phyloP scores from a whole-genome alignment of 2,888 invertebrate species.

The Drosophila cyrtoloma region DNA sequence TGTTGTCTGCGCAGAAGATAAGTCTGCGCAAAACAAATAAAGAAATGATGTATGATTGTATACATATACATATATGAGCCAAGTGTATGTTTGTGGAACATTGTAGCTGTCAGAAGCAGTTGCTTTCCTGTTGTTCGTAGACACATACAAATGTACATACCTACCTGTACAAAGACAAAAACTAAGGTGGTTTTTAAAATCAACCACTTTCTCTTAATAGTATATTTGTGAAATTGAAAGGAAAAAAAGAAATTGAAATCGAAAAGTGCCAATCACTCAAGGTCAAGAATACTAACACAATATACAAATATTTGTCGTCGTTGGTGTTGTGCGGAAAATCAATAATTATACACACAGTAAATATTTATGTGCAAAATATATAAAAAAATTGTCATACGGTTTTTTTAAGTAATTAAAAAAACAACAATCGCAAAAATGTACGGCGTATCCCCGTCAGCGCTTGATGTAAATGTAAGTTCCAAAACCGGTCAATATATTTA shows the following conservation, averaged over 20 bases:
- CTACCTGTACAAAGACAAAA: slow-evolving; percentile 40
- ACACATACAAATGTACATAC: slow-evolving; percentile 45
- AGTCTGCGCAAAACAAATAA: slow-evolving; percentile 48
- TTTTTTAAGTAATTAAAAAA: slow-evolving; percentile 23
- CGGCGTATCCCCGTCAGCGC: slow-evolving; percentile 60
- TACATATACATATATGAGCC: slow-evolving; percentile 33
- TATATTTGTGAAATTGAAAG: slow-evolving; percentile 26
- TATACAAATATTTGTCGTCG: slow-evolving; percentile 18
- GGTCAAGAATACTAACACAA: slow-evolving; percentile 29
- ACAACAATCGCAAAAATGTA: slow-evolving; percentile 57
- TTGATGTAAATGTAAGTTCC: slow-evolving; percentile 65
- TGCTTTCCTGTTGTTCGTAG: slow-evolving; percentile 29
- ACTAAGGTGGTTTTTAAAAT: slow-evolving; percentile 31
- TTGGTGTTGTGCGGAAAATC: slow-evolving; percentile 41
- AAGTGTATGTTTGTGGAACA: slow-evolving; percentile 32
- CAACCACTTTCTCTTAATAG: slow-evolving; percentile 16
- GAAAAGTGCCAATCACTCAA: slow-evolving; percentile 51
- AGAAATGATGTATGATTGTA: slow-evolving; percentile 38
- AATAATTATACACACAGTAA: slow-evolving; percentile 46
- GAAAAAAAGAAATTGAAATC: slow-evolving; percentile 35
- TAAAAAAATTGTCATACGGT: slow-evolving; percentile 17
- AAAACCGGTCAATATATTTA: slow-evolving; percentile 24
- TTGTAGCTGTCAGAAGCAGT: slow-evolving; percentile 41
- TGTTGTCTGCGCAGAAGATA: slow-evolving; percentile 48
- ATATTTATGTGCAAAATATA: slow-evolving; percentile 32